phyloP scores from a whole-genome alignment of 2,888 invertebrate genomes.

The Branchellion lobata region DNA sequence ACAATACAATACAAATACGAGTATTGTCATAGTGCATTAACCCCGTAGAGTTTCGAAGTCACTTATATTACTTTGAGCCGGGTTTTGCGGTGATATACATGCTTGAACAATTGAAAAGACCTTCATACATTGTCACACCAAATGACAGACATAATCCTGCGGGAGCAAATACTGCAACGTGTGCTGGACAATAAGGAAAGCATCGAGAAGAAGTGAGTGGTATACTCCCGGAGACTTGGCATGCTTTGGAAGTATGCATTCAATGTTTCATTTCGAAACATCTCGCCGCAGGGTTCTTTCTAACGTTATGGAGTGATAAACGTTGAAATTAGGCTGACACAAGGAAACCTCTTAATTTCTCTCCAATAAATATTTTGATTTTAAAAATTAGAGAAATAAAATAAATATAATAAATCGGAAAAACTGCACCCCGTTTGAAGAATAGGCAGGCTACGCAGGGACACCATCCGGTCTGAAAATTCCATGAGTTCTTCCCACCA shows the following conservation, averaged over 20 bases:
- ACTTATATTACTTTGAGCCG: not conserved
- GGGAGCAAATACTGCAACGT: slow-evolving; percentile 56
- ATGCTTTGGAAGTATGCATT: no score
- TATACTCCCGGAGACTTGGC: not conserved
- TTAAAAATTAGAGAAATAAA: no score
- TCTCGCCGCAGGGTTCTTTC: no score
- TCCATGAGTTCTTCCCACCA: not conserved
- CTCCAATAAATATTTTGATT: no score
- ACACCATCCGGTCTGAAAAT: slow-evolving; percentile 43
- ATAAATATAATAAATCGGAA: no score
- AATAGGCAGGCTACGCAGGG: slow-evolving; percentile 42
- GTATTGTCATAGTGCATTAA: no score
- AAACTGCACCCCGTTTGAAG: no score
- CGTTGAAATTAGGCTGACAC: no score
- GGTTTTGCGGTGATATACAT: slow-evolving; percentile 7
- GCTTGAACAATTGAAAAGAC: not conserved
- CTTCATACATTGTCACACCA: not conserved
- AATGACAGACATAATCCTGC: slow-evolving; percentile 48
- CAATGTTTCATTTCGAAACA: no score
- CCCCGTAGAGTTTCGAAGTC: not conserved
- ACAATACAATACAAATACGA: no score
- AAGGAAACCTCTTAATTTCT: no score
- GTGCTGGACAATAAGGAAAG: slow-evolving; percentile 50
- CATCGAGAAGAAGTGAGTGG: slow-evolving; percentile 23
- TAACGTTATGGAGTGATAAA: no score